Conservation (phyloP, 2,113 vertebrate species). For the Sula dactylatra region DNA sequence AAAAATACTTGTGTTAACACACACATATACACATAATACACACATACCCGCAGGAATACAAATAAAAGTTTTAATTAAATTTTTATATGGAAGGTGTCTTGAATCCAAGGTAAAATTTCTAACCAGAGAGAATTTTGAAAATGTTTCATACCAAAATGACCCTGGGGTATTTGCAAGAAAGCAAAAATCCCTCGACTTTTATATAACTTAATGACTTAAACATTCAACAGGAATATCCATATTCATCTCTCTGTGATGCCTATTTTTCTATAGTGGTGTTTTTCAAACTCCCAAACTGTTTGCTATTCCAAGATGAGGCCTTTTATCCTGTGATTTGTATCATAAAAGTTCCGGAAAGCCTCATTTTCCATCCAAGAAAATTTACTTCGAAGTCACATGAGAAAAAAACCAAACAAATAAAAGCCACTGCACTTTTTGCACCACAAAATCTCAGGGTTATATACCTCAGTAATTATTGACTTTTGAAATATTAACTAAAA, state of each 20-base stretch:
- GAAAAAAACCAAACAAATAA: background rate
- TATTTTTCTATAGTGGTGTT: background rate
- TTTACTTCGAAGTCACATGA: background rate
- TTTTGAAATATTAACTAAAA: background rate
- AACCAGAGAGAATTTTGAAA: background rate
- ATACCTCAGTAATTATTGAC: background rate
- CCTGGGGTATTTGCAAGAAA: background rate
- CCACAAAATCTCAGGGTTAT: background rate
- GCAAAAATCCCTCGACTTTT: background rate
- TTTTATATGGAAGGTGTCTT: background rate
- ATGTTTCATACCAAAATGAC: background rate
- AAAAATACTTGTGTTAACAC: background rate
- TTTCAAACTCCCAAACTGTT: background rate
- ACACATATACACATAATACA: background rate
- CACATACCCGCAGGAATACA: background rate
- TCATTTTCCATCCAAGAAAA: background rate
- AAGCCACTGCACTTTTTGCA: background rate
- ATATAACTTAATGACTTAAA: background rate
- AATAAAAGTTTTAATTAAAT: background rate
- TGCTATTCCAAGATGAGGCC: fast-evolving
- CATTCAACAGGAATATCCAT: background rate
- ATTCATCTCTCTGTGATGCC: background rate
- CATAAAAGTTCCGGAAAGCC: background rate
- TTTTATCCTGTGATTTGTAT: background rate
- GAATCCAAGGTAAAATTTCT: background rate